Base-by-base conservation (phyloP, 1,140 invertebrate genomes). In the Drosophila tristis region DNA sequence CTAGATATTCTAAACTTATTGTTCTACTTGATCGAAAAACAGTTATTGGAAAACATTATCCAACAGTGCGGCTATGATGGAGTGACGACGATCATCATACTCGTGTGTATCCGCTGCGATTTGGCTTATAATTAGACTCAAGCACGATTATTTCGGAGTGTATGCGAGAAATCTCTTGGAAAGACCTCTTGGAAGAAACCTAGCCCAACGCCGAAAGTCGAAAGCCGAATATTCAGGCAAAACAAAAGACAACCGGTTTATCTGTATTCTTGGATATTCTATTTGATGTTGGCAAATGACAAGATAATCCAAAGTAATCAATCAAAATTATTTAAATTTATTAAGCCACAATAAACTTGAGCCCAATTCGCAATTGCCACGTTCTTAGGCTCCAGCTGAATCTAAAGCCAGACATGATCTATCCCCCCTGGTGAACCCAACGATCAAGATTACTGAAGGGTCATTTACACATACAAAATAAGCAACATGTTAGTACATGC, bases 291-390 rank as follows among this genome's bases (percentile, higher is more conserved):
- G 86, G 77, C 90, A 91, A 91, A 91, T 91, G 90, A 91, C 90
- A 91, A 91, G 90, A 91, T 91, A 91, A 91, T 91, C 80, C 90
- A 91, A 91, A 91, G 90, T 91, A 91, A 91, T 91, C 90, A 91
- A 91, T 91, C 90, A 91, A 91, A 91, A 91, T 91, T 91, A 91
- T 91, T 91, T 91, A 87, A 91, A 91, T 91, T 91, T 91, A 84
- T 90, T 90, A 81, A 91, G 70, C 79, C 85, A 90, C 85, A 91
- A 86, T 78, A 80, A 82, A 91, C 66, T 90, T 85, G 76, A 89
- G 84, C 78, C 68, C 85, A 68, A 71, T 84, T 74, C 76, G 76
- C 80, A 89, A 89, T 90, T 89, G 76, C 84, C 80, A 87, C 84
- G 85, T 80, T 86, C 81, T 68, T 48, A 56, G 43, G 45, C 60